Base-by-base conservation (phyloP, 2,797 vertebrate genomes). In the Tinamus major region DNA sequence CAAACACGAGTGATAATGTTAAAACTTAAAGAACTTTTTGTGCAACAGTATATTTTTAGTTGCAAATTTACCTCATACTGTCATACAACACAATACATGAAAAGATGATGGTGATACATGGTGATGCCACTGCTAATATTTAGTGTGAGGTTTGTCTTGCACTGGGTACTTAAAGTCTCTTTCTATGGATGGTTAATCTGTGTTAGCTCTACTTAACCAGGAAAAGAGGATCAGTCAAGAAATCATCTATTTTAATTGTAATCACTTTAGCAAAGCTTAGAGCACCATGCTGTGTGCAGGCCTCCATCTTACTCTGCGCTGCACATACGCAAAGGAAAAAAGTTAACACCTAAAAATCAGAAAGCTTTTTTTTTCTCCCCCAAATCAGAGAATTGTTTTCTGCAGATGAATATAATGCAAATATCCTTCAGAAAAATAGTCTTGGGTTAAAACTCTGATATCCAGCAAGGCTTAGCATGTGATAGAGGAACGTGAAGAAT, bases 151-250 rank as follows among this genome's bases (percentile, higher is more conserved):
- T 81, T 85, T 91, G 69, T 64, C 67, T 95, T 80, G 48, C 79
- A 33, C 21, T 71, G 37, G 55, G 55, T 77, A 70, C 59, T 69
- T 82, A 74, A 93, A 91, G 23, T 65, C 39, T 91, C 76, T 75
- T 77, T 87, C 64, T 74, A 6, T 24, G 69, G 56, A 17, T 64
- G 89, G 90, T 78, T 88, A 78, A 94, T 90, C 90, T 91, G 77
- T 41, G 67, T 94, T 92, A 93, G 69, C 51, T 85, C 62, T 78
- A 59, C 74, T 94, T 92, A 80, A 83, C 29, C 42, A 67, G 42
- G 81, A 42, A 93, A 94, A 93, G 90, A 89, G 58, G 72, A 91
- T 92, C 76, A 63, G 71, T 89, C 64, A 89, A 77, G 91, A 61
- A 92, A 24, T 58, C 0, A 3, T 80, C 82, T 80, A 31, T 79